These are phyloP conservation scores for Muscicapa adusta DNA, from an alignment of 2,113 vertebrate genomes.

Conservation along the genomic window DNA sequence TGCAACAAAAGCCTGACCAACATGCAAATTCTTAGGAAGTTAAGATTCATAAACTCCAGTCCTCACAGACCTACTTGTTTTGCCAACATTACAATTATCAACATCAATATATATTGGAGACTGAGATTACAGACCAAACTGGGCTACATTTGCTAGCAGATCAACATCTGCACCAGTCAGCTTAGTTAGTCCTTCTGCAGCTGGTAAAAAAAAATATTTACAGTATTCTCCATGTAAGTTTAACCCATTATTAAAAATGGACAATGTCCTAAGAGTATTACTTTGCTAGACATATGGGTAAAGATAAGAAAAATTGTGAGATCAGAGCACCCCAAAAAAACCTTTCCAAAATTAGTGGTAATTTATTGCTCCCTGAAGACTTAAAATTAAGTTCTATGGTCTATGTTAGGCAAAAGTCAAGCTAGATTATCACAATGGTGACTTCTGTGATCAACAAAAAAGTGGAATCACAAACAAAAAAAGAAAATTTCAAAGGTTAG, in stretches of 20 bases:
- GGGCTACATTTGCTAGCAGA: background rate
- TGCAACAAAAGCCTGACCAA: background rate
- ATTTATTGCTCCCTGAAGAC: background rate
- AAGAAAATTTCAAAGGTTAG: background rate
- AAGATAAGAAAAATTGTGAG: background rate
- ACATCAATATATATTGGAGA: background rate
- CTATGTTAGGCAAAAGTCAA: constrained; percentile 42
- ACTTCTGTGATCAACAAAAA: constrained; percentile 39
- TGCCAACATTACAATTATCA: background rate
- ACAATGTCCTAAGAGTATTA: background rate
- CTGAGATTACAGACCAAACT: background rate
- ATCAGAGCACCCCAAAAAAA: background rate
- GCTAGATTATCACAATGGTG: constrained; percentile 61
- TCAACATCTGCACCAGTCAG: background rate
- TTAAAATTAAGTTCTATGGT: constrained; percentile 17
- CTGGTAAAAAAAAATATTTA: background rate
- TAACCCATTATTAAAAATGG: background rate
- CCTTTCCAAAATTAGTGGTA: background rate
- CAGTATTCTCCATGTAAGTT: background rate
- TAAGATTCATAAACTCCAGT: background rate
- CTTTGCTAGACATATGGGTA: background rate
- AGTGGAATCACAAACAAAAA: background rate
- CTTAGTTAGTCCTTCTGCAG: background rate
- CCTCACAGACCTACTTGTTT: background rate
- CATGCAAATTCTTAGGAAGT: background rate